A percentile compares a stretch with the other conserved stretches of the same genome.
phyloP scores from a whole-genome alignment of 2,113 vertebrate genomes.

The Pyrgilauda ruficollis region DNA sequence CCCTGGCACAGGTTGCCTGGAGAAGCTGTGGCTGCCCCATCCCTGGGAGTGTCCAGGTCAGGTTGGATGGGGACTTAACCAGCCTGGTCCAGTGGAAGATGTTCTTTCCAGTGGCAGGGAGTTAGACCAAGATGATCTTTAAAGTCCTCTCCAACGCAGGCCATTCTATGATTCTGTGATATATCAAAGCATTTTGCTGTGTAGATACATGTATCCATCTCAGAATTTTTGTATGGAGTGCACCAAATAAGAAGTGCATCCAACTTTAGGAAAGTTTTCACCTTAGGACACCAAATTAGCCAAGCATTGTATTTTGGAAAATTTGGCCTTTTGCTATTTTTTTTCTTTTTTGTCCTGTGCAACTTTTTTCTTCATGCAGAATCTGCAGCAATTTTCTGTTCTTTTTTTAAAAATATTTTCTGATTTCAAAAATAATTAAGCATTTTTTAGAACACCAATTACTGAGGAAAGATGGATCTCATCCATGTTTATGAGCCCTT shows the following conservation, averaged over 20 bases:
- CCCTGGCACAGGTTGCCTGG: not conserved
- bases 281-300: not conserved
- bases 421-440: not conserved
- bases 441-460: not conserved
- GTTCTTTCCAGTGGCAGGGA: not conserved
- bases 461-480: not conserved
- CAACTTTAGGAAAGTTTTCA: not conserved
- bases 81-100: not conserved
- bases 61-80: not conserved
- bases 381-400: not conserved
- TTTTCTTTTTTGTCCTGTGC: not conserved
- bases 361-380: not conserved
- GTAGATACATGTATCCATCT: not conserved
- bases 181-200: not conserved
- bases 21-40: not conserved
- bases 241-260: rapidly evolving
- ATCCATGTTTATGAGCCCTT: not conserved
- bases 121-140: rapidly evolving
- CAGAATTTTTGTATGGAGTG: not conserved
- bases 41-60: not conserved
- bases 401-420: not conserved
- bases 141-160: not conserved
- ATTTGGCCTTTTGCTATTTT: not conserved
- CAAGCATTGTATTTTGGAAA: not conserved
- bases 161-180: not conserved